phyloP scores from a whole-genome alignment of 2,113 vertebrate genomes.

The Ctenodactylus gundi region DNA sequence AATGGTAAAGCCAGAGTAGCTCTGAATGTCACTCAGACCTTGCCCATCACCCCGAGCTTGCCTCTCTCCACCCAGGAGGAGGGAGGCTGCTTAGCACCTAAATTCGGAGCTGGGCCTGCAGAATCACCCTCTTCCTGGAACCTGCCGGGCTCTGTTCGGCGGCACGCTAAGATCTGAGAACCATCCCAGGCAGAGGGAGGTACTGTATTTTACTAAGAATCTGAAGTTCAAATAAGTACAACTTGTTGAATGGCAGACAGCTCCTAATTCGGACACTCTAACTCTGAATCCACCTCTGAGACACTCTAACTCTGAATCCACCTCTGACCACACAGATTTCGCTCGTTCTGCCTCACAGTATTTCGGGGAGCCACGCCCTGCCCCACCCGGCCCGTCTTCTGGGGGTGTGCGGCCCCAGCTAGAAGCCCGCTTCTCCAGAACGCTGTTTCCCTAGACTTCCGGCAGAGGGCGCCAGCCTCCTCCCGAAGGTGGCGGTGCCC shows the following conservation, averaged over 20 bases:
- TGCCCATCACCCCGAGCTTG: neutral
- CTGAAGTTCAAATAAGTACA: neutral
- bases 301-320: neutral
- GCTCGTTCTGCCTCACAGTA: neutral
- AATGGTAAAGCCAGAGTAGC: neutral
- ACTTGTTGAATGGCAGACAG: neutral
- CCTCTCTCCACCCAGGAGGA: neutral
- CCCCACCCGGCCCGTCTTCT: fast-evolving
- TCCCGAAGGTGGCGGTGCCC: neutral
- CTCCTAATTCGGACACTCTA: neutral
- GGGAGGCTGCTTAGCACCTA: neutral
- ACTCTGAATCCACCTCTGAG: neutral
- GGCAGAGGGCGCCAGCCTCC: constrained; percentile 57
- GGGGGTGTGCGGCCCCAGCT: fast-evolving
- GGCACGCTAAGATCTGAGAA: neutral
- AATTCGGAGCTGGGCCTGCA: neutral
- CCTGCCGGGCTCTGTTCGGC: neutral
- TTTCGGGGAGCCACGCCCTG: neutral
- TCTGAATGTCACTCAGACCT: neutral
- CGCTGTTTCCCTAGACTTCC: constrained; percentile 20
- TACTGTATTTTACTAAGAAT: neutral
- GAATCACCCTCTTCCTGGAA: neutral
- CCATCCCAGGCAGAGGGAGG: neutral
- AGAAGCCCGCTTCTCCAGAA: neutral
- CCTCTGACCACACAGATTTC: neutral